Evolutionary conservation across 2,888 invertebrate species (phyloP), one percentile per base, ranked within the genome.

Genomic region (Napeogenes inachia): DNA sequence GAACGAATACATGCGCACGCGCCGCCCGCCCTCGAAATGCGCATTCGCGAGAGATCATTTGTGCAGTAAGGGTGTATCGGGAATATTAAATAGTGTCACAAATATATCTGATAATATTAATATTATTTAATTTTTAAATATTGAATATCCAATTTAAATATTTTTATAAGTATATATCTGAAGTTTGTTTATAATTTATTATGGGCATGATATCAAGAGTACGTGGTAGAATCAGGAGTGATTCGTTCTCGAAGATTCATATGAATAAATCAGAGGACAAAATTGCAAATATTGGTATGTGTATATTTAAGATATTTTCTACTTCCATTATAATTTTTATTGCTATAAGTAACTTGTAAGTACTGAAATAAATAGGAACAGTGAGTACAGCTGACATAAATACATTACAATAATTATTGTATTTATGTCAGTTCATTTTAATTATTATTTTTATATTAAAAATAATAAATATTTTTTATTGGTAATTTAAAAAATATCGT

Each of bases 201-300:
- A 94, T 94, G 94, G 94, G 94, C 59, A 94, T 94, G 94, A 94
- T 94, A 75, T 93, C 93, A 45, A 89, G 94, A 75, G 93, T 94
- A 73, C 89, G 94, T 56, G 92, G 93, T n/a, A 89, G 94, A 63
- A 89, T 94, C 56, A 91, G 93, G 72, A 91, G 92, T 77, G 92
- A 92, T 76, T 92, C 93, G 47, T 88, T 94, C 79, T 91, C 92
- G 75, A 93, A 93, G 80, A 81, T 93, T 76, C 92, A 92, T 69
- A 89, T 91, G 21, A 87, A 92, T 65, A 89, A 92, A 70, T 92
- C 93, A 45, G 92, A 94, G 71, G 94, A 94, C 73, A 94, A 93
- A 87, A 93, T 94, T 62, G 93, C 94, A 5, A 94, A 94, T 80
- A 94, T 93, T 70, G 93, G 94, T 93, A 80, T 77, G 89, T 13